Evolutionary conservation across 2,113 vertebrate species (phyloP).

Genomic region (Struthio camelus): DNA sequence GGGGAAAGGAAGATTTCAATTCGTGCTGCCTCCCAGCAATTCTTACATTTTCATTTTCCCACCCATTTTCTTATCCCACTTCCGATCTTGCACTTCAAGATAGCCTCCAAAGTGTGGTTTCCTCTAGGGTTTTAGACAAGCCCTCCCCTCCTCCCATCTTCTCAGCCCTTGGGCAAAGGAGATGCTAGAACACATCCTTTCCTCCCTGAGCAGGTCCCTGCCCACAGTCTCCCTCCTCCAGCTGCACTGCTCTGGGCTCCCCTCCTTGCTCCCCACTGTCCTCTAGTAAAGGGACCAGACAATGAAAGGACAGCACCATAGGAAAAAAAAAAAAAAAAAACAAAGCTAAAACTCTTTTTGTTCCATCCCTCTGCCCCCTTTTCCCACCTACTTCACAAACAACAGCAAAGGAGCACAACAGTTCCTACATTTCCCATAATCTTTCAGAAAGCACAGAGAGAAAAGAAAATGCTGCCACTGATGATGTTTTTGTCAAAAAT

Average conservation of each 20-base stretch:
- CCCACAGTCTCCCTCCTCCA: background rate
- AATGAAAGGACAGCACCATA: background rate
- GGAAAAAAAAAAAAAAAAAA: background rate
- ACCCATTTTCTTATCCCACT: constrained; percentile 32
- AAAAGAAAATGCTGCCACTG: background rate
- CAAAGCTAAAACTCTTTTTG: background rate
- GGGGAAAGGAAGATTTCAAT: background rate
- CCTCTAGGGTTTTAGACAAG: background rate
- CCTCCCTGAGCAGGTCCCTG: background rate
- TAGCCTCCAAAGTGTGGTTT: background rate
- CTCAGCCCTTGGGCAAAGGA: background rate
- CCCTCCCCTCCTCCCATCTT: fast-evolving
- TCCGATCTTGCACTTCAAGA: constrained; percentile 9
- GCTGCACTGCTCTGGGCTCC: background rate
- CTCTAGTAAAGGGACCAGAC: background rate
- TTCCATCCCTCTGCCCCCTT: background rate
- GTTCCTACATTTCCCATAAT: background rate
- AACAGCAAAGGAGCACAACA: background rate
- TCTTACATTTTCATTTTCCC: constrained; percentile 8
- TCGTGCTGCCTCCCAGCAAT: background rate
- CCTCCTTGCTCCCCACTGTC: background rate
- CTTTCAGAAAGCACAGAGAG: background rate
- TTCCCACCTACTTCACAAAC: background rate
- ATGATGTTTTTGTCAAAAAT: fast-evolving
- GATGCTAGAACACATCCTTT: background rate